Evolutionary conservation across 2,113 vertebrate genomes (phyloP).

Genomic region (Catharus fuscescens): DNA sequence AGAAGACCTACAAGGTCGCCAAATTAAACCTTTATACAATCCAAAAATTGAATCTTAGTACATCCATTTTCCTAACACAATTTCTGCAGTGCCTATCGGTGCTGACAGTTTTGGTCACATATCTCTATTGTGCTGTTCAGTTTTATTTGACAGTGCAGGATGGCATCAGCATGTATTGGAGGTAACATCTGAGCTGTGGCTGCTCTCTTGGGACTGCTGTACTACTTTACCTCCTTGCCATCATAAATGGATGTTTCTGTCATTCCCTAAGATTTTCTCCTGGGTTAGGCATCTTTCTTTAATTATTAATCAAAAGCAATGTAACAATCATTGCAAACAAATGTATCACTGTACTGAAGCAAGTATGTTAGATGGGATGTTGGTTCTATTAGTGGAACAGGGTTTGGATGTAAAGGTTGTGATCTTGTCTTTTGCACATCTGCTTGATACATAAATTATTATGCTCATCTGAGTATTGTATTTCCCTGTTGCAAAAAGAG

Average conservation of each 20-base stretch:
- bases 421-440: slow-evolving; percentile 56
- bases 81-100: slow-evolving; percentile 77
- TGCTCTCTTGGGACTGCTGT: slow-evolving; percentile 74
- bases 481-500: slow-evolving; percentile 42
- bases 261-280: slow-evolving; percentile 43
- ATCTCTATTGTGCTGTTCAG: slow-evolving; percentile 79
- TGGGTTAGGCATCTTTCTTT: slow-evolving; percentile 64
- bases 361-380: slow-evolving; percentile 3
- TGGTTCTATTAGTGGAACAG: background rate
- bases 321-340: slow-evolving; percentile 68
- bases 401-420: slow-evolving; percentile 9
- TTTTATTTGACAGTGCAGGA: slow-evolving; percentile 81
- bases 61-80: slow-evolving; percentile 82
- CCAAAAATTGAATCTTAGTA: slow-evolving; percentile 82
- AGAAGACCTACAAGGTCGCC: slow-evolving; percentile 77
- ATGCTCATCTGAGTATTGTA: slow-evolving; percentile 10
- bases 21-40: slow-evolving; percentile 79
- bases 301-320: slow-evolving; percentile 75
- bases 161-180: slow-evolving; percentile 82
- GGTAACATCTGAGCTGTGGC: slow-evolving; percentile 73
- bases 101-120: slow-evolving; percentile 79
- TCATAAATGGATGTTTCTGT: slow-evolving; percentile 71
- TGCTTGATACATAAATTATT: slow-evolving; percentile 64
- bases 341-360: slow-evolving; percentile 41
- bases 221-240: slow-evolving; percentile 67